Evolutionary conservation across 1,140 invertebrate species (phyloP).

Genomic region (Euschistus heros): DNA sequence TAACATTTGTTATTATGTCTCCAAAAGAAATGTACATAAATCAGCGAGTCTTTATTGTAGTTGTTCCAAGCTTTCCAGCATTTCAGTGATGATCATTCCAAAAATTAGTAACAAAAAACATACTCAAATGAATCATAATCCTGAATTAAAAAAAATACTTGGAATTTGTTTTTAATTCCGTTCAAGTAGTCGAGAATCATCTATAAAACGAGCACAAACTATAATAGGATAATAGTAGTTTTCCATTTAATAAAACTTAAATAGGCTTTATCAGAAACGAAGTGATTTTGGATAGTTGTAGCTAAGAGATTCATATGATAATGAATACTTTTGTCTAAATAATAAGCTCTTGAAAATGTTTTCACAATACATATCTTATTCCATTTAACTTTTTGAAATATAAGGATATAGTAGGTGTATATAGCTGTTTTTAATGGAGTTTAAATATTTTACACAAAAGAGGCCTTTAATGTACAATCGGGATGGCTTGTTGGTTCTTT

Average conservation of each 20-base stretch:
- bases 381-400: neutral
- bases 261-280: neutral
- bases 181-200: neutral
- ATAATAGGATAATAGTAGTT: neutral
- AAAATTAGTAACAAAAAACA: neutral
- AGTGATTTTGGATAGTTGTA: neutral
- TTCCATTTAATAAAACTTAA: too few relatives aligned
- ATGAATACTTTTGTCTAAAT: neutral
- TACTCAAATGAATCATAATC: neutral
- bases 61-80: neutral
- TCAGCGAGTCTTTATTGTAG: neutral
- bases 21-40: neutral
- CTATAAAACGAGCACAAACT: neutral
- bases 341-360: neutral
- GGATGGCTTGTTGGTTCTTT: constrained; percentile 12
- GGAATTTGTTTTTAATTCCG: neutral
- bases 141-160: neutral
- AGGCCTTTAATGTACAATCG: constrained; percentile 15
- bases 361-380: constrained; percentile 12
- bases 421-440: constrained; percentile 2
- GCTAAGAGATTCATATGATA: neutral
- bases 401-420: neutral
- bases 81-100: constrained; percentile 3
- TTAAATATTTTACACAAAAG: constrained; percentile 4
- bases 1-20: neutral